Base-by-base conservation (phyloP, 2,888 invertebrate genomes). In the Patella depressa region DNA sequence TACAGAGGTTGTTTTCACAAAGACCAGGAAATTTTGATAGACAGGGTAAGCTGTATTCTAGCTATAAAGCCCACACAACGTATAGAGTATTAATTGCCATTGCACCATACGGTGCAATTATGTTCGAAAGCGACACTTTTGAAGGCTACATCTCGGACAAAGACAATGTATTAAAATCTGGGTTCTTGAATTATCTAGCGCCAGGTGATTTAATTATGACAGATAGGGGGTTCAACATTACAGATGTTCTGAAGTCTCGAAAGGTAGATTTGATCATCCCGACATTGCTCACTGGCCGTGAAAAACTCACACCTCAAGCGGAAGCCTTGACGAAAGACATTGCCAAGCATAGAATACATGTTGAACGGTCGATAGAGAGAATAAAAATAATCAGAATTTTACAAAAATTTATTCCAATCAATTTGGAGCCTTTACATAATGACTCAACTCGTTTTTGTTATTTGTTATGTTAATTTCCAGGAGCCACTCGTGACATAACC, bases 61-160 rank as follows among this genome's bases (percentile, higher is more conserved):
- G 53, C 9, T 72, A 72, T 54, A 72, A 72, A 54, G 53, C 53
- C 45, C 57, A 57, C n/a, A 73, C 53, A 54, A 73, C 73, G 17
- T 53, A 24, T 15, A 73, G 3, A 73, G 53, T 73, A 2, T 24
- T 73, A 24, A 29, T 57, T 73, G 57, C 19, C 3, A 73, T 73
- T 73, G 57, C 73, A 12, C 73, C 73, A 55, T 29, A 53, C 34
- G 73, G 73, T n/a, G 19, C 53, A n/a, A 57, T 73, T 5, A 17
- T 53, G 11, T 73, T 24, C 29, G 24, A 57, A 17, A n/a, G 54
- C 9, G n/a, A 53, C 11, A 55, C 57, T n/a, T 73, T 15, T 17
- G 73, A 55, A 73, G 73, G 73, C 55, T 55, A 7, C 53, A 73
- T 55, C 2, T 24, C 59, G 1, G 73, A 73, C 55, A 15, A n/a